Evolutionary conservation across 2,113 vertebrate genomes (phyloP), one percentile per base, ranked within the genome.

Genomic region (Chlorocebus sabaeus): DNA sequence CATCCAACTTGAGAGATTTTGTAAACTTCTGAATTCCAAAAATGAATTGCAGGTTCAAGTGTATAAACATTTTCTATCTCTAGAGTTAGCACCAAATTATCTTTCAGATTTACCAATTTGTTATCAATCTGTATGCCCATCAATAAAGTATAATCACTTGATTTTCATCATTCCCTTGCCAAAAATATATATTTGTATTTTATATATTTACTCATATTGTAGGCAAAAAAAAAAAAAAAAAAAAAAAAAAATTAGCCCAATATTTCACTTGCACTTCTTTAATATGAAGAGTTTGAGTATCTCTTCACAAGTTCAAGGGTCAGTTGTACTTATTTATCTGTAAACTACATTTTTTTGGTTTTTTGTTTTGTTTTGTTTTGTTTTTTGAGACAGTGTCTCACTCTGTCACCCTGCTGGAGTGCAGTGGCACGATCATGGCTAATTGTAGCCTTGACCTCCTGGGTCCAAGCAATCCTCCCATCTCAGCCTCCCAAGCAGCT

Each of bases 181-280:
- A 89, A 48, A 13, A 64, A 43, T 12, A 91, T 20, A 64, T 92
- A 73, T 40, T 88, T 73, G 1, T 89, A 75, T 85, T 84, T 96
- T 75, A 89, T 68, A 18, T 92, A 75, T 76, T 91, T 64, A 64
- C 48, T 40, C 9, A 38, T 72, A 43, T 80, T 25, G 55, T 10
- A 91, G 45, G 25, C 13, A 48, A 96, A 90, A 93, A 79, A 76
- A 32, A 75, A 32, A 90, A 93, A 87, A n/a, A n/a, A n/a, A n/a
- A n/a, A 93, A 78, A 76, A 32, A 90, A 87, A 93, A 79, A 76
- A 25, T 83, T 52, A 8, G n/a, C 45, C 43, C 16, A 43, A 2
- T 87, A 67, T 81, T 67, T 88, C 48, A 35, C 45, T 79, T 80
- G 27, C 27, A 45, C 40, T 73, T 79, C 59, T 79, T 97, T 84